phyloP scores from a whole-genome alignment of 2,888 invertebrate species.

The Lymantria dispar region DNA sequence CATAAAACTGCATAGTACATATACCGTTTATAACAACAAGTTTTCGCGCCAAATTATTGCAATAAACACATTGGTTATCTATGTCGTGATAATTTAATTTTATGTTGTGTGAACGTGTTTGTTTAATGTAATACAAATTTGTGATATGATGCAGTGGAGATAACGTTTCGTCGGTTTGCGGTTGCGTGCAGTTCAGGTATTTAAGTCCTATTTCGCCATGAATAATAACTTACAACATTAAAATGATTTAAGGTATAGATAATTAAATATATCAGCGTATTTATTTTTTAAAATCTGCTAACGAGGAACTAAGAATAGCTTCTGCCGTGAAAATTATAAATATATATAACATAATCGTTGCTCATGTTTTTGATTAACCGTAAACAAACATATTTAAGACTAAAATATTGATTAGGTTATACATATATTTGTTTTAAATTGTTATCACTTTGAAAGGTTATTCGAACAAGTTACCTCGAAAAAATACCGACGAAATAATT shows the following conservation, averaged over 20 bases:
- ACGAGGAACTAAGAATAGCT: no score
- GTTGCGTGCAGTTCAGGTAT: slow-evolving; percentile 50
- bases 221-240: not conserved
- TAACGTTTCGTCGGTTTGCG: slow-evolving; percentile 65
- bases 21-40: no score
- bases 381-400: not conserved
- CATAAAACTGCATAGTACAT: no score
- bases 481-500: not conserved
- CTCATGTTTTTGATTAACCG: no score
- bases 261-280: no score
- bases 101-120: slow-evolving; percentile 52
- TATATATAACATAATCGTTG: no score
- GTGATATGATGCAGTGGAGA: slow-evolving; percentile 61
- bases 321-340: no score
- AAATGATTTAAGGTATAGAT: no score
- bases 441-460: slow-evolving; percentile 3
- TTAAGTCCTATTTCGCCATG: slow-evolving; percentile 30
- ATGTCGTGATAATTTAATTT: slow-evolving; percentile 11
- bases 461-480: slow-evolving; percentile 5
- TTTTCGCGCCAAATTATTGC: slow-evolving; percentile 15
- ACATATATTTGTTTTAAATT: not conserved
- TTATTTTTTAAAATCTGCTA: no score
- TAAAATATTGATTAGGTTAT: no score
- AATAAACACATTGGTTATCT: slow-evolving; percentile 21
- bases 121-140: slow-evolving; percentile 55